Conservation (phyloP, 2,888 invertebrate genomes). For the Atherix ibis region DNA sequence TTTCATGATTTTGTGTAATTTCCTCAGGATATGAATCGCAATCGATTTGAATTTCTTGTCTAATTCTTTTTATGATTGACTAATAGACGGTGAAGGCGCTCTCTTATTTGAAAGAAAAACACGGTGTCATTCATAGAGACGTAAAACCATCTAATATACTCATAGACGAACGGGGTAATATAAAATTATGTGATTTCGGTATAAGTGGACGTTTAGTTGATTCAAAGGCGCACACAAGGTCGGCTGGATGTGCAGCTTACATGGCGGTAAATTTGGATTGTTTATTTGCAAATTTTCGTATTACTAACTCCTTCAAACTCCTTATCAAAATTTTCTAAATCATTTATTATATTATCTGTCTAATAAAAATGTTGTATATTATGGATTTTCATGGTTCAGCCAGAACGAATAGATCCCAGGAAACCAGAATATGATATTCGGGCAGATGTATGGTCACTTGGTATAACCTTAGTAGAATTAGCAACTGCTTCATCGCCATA, state of each 20-base stretch:
- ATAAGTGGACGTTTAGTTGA: slow-evolving; percentile 96
- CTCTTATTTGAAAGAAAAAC: slow-evolving; percentile 91
- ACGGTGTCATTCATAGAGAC: slow-evolving; percentile 95
- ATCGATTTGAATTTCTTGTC: neutral
- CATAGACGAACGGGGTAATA: slow-evolving; percentile 83
- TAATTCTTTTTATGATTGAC: slow-evolving; percentile 11
- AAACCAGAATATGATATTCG: slow-evolving; percentile 96
- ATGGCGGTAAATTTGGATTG: slow-evolving; percentile 92
- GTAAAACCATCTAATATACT: slow-evolving; percentile 98
- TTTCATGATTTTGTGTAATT: slow-evolving; percentile 2
- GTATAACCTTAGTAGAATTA: slow-evolving; percentile 89
- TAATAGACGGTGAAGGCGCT: slow-evolving; percentile 84
- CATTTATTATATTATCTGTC: too few relatives aligned
- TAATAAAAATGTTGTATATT: too few relatives aligned
- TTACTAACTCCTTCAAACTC: too few relatives aligned
- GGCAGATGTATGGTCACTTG: slow-evolving; percentile 98
- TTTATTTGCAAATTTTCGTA: too few relatives aligned
- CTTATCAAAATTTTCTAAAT: too few relatives aligned
- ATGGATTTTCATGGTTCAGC: too few relatives aligned
- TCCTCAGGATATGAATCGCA: neutral
- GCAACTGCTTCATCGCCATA: slow-evolving; percentile 94
- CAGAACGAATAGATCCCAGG: slow-evolving; percentile 90
- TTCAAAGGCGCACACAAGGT: slow-evolving; percentile 93
- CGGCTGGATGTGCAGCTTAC: slow-evolving; percentile 97
- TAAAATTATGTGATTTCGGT: slow-evolving; percentile 98